Percentiles rank a stretch among this genome's conserved stretches.
These are phyloP conservation scores for Eumeta japonica DNA, from an alignment of 1,140 invertebrate species.

Conservation along the genomic window DNA sequence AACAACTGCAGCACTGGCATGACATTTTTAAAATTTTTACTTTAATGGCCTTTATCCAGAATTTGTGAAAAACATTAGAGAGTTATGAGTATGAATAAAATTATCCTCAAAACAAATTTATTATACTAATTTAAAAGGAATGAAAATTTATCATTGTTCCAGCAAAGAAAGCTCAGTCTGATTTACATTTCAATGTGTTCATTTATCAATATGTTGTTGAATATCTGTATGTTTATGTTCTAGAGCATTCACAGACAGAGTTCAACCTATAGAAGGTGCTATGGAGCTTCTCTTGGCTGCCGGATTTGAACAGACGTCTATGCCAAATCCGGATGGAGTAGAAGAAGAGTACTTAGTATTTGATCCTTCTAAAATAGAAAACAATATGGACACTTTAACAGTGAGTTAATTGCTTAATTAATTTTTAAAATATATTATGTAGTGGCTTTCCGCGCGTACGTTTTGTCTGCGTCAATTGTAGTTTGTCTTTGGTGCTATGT, in stretches of 20 bases:
- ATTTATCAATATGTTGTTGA: too few species aligned
- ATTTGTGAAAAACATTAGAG: too few species aligned
- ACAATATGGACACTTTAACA: constrained; percentile 59
- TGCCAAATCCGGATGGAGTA: constrained; percentile 54
- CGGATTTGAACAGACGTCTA: constrained; percentile 69
- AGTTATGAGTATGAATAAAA: too few species aligned
- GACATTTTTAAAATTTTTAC: background rate
- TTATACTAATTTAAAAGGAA: too few species aligned
- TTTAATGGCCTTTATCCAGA: background rate
- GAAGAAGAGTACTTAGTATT: constrained; percentile 68
- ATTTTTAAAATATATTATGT: too few species aligned
- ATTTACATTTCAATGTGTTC: too few species aligned
- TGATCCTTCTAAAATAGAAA: constrained; percentile 55
- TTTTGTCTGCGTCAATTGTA: too few species aligned
- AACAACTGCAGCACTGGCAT: background rate
- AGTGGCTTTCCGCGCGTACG: too few species aligned
- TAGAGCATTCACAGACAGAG: constrained; percentile 70
- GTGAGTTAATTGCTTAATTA: constrained; percentile 33
- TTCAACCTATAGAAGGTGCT: constrained; percentile 75
- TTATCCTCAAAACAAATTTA: too few species aligned
- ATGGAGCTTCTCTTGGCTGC: constrained; percentile 80
- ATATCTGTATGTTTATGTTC: background rate
- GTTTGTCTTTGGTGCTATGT: too few species aligned
- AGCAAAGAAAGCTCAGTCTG: too few species aligned
- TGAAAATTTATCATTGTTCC: too few species aligned